phyloP scores from a whole-genome alignment of 2,113 vertebrate species.

The Lutjanus erythropterus region DNA sequence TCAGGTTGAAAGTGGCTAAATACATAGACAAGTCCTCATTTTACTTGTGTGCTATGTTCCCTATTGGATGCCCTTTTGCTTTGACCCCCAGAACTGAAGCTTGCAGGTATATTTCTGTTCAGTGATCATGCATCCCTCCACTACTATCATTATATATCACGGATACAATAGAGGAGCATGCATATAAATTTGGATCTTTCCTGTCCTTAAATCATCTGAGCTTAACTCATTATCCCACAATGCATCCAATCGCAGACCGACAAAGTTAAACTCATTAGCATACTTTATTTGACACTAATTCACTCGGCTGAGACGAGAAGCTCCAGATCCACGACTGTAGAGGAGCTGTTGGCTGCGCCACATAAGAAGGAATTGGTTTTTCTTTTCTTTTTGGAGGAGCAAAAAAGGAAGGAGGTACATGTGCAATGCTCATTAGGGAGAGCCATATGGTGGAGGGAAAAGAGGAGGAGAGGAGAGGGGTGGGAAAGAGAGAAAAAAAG shows the following conservation, averaged over 20 bases:
- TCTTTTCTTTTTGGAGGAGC: slow-evolving; percentile 65
- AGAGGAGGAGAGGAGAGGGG: slow-evolving; percentile 49
- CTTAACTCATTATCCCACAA: slow-evolving; percentile 39
- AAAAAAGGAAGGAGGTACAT: slow-evolving; percentile 67
- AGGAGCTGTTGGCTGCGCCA: slow-evolving; percentile 68
- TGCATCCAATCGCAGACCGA: slow-evolving; percentile 46
- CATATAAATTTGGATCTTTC: not conserved
- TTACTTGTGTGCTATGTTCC: not conserved
- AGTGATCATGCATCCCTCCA: not conserved
- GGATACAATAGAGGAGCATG: not conserved
- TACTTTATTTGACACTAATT: slow-evolving; percentile 67
- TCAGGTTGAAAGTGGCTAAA: not conserved
- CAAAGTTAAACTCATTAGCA: slow-evolving; percentile 69
- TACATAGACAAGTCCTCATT: not conserved
- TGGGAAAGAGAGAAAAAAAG: not conserved
- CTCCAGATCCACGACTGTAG: slow-evolving; percentile 63
- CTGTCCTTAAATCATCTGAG: slow-evolving; percentile 4
- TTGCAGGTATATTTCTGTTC: not conserved
- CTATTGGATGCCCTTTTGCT: not conserved
- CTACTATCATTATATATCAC: no score
- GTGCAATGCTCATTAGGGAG: slow-evolving; percentile 77
- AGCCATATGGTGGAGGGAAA: slow-evolving; percentile 78
- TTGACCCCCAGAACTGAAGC: not conserved
- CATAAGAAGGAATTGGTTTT: slow-evolving; percentile 56
- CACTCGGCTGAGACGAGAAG: slow-evolving; percentile 57